Base-by-base conservation (phyloP, 2,888 invertebrate genomes). In the Heliconius hortense region DNA sequence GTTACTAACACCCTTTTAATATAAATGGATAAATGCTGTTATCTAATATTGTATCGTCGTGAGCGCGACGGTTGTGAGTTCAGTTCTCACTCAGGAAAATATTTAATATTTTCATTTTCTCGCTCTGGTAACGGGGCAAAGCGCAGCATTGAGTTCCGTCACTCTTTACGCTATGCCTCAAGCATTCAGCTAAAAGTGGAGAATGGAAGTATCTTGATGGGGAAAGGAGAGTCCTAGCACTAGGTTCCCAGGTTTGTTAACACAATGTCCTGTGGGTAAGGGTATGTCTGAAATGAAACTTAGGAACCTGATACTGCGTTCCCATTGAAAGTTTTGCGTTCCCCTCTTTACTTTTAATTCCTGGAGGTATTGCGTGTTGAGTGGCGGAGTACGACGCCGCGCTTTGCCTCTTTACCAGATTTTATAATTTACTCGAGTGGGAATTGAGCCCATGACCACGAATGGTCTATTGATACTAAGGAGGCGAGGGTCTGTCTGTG, bases 1-100 rank as follows among this genome's bases (percentile, higher is more conserved):
- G 28, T 68, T 68, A 60, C 13, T 60, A 60, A 60, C 60, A 60
- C 26, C 60, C 60, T 60, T 60, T 60, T 60, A 60, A 60, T 2
- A 26, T 28, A 15, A 60, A 26, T 26, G 60, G 15, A 60, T 26
- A 26, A 26, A 59, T 60, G 2, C 2, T 60, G 26, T 60, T 15
- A 60, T 60, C 13, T 60, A 26, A 60, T 26, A 15, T 26, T 60
- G 53, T 18, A 43, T 18, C 4, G 18, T 59, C 59, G 59, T 59
- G 59, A 43, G 5, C 39, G 39, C 39, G 21, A 18, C 10, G 21
- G 4, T n/a, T 60, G 15, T 26, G 26, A 26, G 24, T 60, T 26
- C 60, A 26, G 7, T 60, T 26, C 7, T 26, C 5, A 13, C 39
- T 39, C 0, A 4, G 2, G 31, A 13, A 5, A 66, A 66, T 39